Base-by-base conservation (phyloP, 2,113 vertebrate genomes). In the Serinus canaria region DNA sequence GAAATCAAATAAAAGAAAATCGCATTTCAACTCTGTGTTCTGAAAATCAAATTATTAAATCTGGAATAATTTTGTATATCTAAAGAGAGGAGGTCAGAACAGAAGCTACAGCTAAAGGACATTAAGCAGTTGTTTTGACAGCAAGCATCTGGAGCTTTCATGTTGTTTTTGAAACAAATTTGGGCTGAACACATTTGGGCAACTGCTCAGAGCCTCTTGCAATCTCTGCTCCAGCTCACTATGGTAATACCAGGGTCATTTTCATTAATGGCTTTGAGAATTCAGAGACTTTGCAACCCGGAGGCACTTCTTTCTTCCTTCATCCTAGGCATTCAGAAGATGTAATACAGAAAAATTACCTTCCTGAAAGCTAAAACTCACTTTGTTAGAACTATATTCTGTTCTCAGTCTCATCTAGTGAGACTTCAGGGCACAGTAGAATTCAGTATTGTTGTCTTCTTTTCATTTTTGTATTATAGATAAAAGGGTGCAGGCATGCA, bases 1-100 rank as follows among this genome's bases (percentile, higher is more conserved):
- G 41, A 91, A 93, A 85, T 63, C 1, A 79, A 87, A 89, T 37
- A 27, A 72, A 77, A 91, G 23, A 82, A 84, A 81, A 82, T 33
- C 28, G 58, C 8, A 76, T 87, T 94, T 82, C 28, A 85, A 4
- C 1, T 3, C 20, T 49, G 4, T 64, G 15, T 69, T 76, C 66
- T 80, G 70, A 73, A 91, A 92, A 87, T 73, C 13, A 64, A 63
- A 78, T 92, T 63, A 77, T 84, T 55, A 80, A 92, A 91, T 18
- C 20, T 43, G 9, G 13, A 92, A 70, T 75, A 58, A 13, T 62
- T 55, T 74, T 60, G 19, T 56, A 8, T 35, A 13, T 76, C 28
- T 79, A 49, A 76, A 83, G 59, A 94, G 23, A 35, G 6, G 14
- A 92, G 30, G 21, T 75, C 60, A 75, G 22, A 88, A 49, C 10